Percentiles rank a stretch among this genome's conserved stretches.
Conservation (phyloP, 2,113 vertebrate species). For the Balaenoptera acutorostrata region DNA sequence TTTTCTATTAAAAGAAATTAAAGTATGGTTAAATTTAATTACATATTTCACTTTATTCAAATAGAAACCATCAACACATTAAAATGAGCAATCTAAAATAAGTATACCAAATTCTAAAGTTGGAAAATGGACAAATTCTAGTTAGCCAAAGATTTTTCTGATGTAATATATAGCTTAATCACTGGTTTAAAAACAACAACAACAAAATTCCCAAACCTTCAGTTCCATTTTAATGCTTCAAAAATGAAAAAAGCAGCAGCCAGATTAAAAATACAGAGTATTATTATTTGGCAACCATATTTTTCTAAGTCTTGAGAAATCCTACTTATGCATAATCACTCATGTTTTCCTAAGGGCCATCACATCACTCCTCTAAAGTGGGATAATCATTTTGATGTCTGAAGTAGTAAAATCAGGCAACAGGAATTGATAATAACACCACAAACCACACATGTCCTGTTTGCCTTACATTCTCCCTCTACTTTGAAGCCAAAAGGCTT, state of each 20-base stretch:
- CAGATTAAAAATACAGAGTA: background rate
- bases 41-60: slow-evolving; percentile 21
- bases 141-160: background rate
- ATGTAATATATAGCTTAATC: background rate
- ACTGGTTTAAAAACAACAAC: background rate
- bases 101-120: background rate
- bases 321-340: background rate
- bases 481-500: background rate
- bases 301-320: slow-evolving; percentile 16
- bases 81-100: slow-evolving; percentile 18
- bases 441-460: background rate
- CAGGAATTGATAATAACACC: background rate
- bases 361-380: background rate
- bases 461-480: background rate
- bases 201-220: background rate
- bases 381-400: background rate
- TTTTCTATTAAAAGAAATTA: slow-evolving; percentile 84
- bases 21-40: slow-evolving; percentile 30
- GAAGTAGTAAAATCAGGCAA: slow-evolving; percentile 14
- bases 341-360: background rate
- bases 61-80: background rate
- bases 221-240: slow-evolving; percentile 26
- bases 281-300: background rate
- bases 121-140: slow-evolving; percentile 26
- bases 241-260: background rate